Conservation (phyloP, 2,888 invertebrate species). For the Vannuccia rotundouncinata region DNA sequence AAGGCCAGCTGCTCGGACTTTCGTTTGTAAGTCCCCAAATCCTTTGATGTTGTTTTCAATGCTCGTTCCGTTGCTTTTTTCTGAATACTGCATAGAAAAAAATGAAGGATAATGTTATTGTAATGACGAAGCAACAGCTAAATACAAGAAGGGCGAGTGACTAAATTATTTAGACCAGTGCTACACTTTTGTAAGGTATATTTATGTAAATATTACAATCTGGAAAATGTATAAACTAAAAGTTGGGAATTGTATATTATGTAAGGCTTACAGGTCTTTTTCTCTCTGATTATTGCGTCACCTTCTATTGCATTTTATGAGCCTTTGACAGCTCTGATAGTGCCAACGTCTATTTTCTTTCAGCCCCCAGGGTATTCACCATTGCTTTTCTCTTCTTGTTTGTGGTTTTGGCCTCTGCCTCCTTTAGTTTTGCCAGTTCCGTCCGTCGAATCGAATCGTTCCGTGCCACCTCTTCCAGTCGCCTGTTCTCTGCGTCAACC, state of each 20-base stretch:
- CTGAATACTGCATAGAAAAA: background rate
- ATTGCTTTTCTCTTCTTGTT: background rate
- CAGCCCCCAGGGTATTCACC: background rate
- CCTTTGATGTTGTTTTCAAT: background rate
- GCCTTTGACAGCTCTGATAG: background rate
- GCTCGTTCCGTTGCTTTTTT: background rate
- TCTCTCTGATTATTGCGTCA: background rate
- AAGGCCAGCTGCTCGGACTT: background rate
- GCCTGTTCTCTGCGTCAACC: background rate
- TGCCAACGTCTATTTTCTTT: background rate
- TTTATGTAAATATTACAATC: background rate
- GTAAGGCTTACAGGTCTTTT: background rate
- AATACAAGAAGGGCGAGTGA: too few relatives aligned
- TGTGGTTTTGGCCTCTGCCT: background rate
- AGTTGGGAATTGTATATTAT: background rate
- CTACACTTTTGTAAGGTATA: too few relatives aligned
- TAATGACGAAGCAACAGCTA: background rate
- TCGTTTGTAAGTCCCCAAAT: background rate
- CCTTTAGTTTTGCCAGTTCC: background rate
- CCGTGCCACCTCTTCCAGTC: background rate
- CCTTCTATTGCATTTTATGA: background rate
- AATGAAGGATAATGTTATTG: background rate
- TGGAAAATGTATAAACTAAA: background rate
- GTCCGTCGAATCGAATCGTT: background rate
- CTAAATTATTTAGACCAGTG: too few relatives aligned